A percentile compares a stretch with the other conserved stretches of the same genome.
Evolutionary conservation across 2,888 invertebrate species (phyloP).

Genomic region (Dryadula phaetusa): DNA sequence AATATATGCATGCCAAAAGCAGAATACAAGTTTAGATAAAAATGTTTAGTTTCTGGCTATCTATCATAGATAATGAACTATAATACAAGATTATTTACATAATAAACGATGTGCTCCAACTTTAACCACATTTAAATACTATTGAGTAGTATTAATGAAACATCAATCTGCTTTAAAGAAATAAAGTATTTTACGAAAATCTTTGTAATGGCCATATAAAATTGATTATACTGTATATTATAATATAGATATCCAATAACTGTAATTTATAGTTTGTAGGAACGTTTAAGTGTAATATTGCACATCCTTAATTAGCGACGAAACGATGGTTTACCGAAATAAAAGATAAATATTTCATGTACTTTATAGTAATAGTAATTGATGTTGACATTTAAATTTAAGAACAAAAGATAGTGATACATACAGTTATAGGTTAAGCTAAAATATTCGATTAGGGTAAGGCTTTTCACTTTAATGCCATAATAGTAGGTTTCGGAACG

Average conservation of each 20-base stretch:
- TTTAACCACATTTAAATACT: neutral
- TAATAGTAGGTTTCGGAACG: neutral
- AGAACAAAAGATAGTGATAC: neutral
- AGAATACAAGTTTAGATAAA: conserved; percentile 2
- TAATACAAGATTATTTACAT: conserved; percentile 15
- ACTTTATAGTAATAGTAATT: neutral
- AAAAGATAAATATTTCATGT: too few relatives aligned
- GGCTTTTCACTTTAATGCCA: conserved; percentile 4
- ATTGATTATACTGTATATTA: too few relatives aligned
- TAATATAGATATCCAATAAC: neutral
- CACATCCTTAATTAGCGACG: too few relatives aligned
- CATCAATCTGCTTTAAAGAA: neutral
- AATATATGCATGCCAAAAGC: too few relatives aligned
- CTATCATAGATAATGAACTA: conserved; percentile 23
- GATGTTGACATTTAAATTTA: neutral
- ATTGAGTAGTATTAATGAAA: neutral
- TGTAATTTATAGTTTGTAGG: neutral
- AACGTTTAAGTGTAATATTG: neutral
- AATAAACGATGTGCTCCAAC: conserved; percentile 34
- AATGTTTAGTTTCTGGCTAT: conserved; percentile 9
- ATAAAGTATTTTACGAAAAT: too few relatives aligned
- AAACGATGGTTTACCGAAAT: neutral
- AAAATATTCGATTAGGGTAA: neutral
- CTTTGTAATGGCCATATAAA: too few relatives aligned
- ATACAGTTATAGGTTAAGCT: neutral